Base-by-base conservation (phyloP, 2,113 vertebrate species). In the Heterocephalus glaber region DNA sequence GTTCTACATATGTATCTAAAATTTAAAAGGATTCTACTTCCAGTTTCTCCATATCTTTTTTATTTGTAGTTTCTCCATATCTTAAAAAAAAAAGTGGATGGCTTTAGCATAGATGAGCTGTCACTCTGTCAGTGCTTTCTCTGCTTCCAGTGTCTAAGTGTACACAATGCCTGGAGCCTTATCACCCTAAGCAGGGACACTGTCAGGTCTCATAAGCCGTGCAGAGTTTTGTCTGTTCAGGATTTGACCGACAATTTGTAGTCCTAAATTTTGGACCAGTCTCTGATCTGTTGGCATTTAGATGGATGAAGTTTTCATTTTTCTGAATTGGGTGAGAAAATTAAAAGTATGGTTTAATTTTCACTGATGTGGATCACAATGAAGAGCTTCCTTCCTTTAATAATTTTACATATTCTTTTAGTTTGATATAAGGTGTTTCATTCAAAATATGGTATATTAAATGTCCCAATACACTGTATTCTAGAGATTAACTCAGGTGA, bases 121-220 rank as follows among this genome's bases (percentile, higher is more conserved):
- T 95, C 54, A 95, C 58, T 22, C 38, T 96, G 81, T 94, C 94
- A 68, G 9, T 82, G 68, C 83, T 95, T 85, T 60, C 47, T 91
- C 56, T 90, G 41, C 76, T 89, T 76, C 96, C 77, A 80, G 3
- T 89, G 65, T 33, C 35, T 86, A 72, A 49, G 66, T 65, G 38
- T 83, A 19, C 30, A 61, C 80, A 63, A 0, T 66, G 61, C 63
- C 79, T 85, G 1, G 26, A 86, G 83, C 17, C 92, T 14, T 47
- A 90, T 85, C 89, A 66, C 85, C n/a, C 87, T 44, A 38, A 96
- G 85, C 95, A 97, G 72, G 87, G 56, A 41, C 41, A 38, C 13
- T 96, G 95, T 91, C 77, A 95, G 77, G 7, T 66, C 63, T 86
- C 82, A 92, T 14, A 6, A 95, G 96, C 24, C 49, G 84, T 86